Conservation (phyloP, 53 echinoderm and acorn worm species). For the Echinometra lucunter region DNA sequence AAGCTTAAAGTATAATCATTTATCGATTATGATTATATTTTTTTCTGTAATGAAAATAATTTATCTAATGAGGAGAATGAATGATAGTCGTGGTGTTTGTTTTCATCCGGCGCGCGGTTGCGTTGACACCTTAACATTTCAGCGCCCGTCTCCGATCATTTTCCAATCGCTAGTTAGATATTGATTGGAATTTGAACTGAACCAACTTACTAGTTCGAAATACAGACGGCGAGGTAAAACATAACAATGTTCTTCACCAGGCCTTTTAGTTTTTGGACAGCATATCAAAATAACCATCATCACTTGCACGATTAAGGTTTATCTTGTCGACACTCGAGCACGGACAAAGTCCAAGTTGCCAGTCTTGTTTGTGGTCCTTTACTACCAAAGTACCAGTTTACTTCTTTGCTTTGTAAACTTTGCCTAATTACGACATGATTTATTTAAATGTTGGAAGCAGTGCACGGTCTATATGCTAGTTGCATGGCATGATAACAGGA, state of each 20-base stretch:
- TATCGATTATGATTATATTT: too few species aligned
- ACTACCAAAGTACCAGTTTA: neutral
- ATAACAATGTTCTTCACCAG: neutral
- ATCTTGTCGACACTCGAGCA: neutral
- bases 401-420: slow-evolving; percentile 25
- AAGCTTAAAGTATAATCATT: too few species aligned
- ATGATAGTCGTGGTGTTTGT: neutral
- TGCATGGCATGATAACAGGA: neutral
- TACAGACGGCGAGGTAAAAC: neutral
- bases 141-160: neutral
- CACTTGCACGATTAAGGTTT: neutral
- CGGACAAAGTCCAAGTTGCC: slow-evolving; percentile 2
- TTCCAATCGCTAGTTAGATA: slow-evolving; percentile 21
- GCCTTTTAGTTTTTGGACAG: neutral
- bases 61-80: too few species aligned
- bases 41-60: too few species aligned
- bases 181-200: slow-evolving; percentile 30
- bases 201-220: neutral
- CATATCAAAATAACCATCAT: neutral
- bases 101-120: neutral
- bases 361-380: neutral
- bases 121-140: neutral
- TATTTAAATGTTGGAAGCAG: neutral
- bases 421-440: neutral
- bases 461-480: neutral